Percentiles rank a stretch among this genome's conserved stretches.
phyloP scores from a whole-genome alignment of 2,797 vertebrate species.

The Typhlichthys subterraneus region DNA sequence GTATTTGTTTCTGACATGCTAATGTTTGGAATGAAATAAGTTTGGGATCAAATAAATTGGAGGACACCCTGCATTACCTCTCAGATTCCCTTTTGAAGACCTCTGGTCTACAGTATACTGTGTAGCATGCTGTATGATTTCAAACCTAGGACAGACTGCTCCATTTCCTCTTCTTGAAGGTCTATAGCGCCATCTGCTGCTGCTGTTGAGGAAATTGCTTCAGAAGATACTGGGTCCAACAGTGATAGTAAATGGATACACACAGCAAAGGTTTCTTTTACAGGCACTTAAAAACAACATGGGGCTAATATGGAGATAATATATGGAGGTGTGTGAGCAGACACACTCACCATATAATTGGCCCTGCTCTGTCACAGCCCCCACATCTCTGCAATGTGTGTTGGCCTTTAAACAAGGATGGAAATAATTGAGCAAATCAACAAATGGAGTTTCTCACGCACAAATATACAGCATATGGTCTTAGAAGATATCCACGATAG shows the following conservation, averaged over 20 bases:
- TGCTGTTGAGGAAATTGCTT: conserved; percentile 8
- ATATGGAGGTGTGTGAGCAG: not conserved
- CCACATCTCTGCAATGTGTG: not conserved
- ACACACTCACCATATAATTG: conserved; percentile 28
- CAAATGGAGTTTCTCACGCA: not conserved
- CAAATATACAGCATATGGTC: too few species aligned
- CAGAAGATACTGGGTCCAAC: conserved; percentile 15
- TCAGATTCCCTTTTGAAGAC: too few species aligned
- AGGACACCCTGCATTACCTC: too few species aligned
- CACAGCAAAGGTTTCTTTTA: not conserved
- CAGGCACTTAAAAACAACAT: not conserved
- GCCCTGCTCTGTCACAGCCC: not conserved
- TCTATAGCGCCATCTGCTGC: conserved; percentile 62
- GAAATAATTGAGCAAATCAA: not conserved
- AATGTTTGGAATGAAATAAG: too few species aligned
- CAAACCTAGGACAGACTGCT: conserved; percentile 63
- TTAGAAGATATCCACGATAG: too few species aligned
- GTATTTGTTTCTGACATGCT: too few species aligned
- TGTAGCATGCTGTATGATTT: not conserved
- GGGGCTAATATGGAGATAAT: not conserved
- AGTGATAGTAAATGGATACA: not conserved
- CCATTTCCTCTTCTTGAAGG: conserved; percentile 72
- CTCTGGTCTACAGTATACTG: too few species aligned
- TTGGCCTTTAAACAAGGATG: conserved; percentile 4
- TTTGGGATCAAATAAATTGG: too few species aligned